A percentile compares a stretch with the other conserved stretches of the same genome.
Evolutionary conservation across 2,888 invertebrate genomes (phyloP).

Genomic region (Drosophila dives): DNA sequence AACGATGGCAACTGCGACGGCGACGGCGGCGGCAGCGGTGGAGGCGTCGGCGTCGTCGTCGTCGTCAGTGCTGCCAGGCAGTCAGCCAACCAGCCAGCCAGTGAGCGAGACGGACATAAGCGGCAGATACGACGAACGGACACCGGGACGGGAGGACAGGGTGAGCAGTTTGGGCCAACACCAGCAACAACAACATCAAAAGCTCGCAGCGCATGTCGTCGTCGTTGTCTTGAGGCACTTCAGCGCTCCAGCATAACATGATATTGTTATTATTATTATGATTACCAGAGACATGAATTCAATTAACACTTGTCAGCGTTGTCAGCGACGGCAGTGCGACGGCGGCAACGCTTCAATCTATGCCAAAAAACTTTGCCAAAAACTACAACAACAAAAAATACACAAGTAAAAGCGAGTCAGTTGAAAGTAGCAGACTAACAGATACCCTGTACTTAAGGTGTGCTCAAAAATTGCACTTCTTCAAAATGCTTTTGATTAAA

Average conservation of each 20-base stretch:
- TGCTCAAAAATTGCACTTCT: neutral
- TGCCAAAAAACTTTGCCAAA: constrained; percentile 49
- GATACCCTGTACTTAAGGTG: constrained; percentile 19
- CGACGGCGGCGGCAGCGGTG: constrained; percentile 8
- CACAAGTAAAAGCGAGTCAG: neutral
- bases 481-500: neutral
- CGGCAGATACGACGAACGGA: constrained; percentile 41
- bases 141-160: constrained; percentile 21
- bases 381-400: constrained; percentile 19
- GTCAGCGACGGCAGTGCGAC: constrained; percentile 63
- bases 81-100: constrained; percentile 29
- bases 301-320: constrained; percentile 84
- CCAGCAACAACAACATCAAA: constrained; percentile 78
- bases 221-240: constrained; percentile 68
- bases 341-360: constrained; percentile 58
- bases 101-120: constrained; percentile 34
- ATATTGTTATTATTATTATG: constrained; percentile 83
- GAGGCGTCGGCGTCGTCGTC: constrained; percentile 7
- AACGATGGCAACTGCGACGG: constrained; percentile 70
- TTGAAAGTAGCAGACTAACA: constrained; percentile 3
- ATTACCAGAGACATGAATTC: constrained; percentile 84
- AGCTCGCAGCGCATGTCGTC: constrained; percentile 66
- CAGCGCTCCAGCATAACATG: constrained; percentile 68
- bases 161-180: constrained; percentile 20
- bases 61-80: constrained; percentile 48